Percentiles rank a stretch among this genome's conserved stretches.
phyloP scores from a whole-genome alignment of 2,113 vertebrate species.

The Vimba vimba region DNA sequence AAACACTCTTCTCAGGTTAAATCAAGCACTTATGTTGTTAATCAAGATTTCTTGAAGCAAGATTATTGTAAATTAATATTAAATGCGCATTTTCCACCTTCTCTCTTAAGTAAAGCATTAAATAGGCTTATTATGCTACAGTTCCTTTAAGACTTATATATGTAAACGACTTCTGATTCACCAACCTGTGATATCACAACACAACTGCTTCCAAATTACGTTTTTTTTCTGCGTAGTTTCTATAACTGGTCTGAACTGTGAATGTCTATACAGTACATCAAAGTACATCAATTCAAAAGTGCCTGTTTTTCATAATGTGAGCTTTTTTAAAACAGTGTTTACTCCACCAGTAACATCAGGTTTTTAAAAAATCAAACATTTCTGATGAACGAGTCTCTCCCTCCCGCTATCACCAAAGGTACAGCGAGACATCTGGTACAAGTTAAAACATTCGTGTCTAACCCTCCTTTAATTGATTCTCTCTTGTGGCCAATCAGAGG shows the following conservation, averaged over 20 bases:
- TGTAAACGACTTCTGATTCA: background rate
- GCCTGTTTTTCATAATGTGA: background rate
- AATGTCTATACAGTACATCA: background rate
- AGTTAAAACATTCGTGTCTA: constrained; percentile 18
- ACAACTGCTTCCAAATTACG: background rate
- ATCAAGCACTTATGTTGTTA: background rate
- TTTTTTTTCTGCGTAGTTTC: background rate
- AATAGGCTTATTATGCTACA: background rate
- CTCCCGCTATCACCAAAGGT: constrained; percentile 1
- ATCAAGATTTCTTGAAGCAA: background rate
- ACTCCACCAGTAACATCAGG: background rate
- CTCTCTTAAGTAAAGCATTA: background rate
- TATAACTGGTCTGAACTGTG: background rate
- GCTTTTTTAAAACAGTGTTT: background rate
- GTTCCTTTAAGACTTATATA: background rate
- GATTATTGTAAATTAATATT: background rate
- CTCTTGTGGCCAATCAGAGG: constrained; percentile 46
- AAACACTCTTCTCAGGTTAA: background rate
- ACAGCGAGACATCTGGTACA: constrained; percentile 30
- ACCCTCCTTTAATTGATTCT: constrained; percentile 32
- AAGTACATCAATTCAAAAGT: background rate
- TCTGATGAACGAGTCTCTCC: constrained; percentile 16
- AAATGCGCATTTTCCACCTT: background rate
- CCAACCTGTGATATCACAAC: background rate
- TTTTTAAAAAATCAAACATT: constrained; percentile 8